phyloP scores from a whole-genome alignment of 2,113 vertebrate genomes.

The Rhodinocichla rosea region DNA sequence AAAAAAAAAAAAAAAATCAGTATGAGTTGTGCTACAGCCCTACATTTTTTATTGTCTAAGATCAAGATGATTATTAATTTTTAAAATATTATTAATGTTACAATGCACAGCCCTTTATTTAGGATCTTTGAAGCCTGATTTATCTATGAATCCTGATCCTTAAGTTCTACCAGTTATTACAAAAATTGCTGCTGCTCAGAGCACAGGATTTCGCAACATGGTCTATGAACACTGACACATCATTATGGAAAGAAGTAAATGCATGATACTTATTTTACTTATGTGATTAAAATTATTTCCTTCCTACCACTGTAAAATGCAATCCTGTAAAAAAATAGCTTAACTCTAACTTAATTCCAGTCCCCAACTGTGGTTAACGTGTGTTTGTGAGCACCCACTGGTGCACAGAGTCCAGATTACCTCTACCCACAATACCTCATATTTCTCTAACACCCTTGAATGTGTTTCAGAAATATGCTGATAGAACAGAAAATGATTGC shows the following conservation, averaged over 20 bases:
- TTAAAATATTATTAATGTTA: background rate
- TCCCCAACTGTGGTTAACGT: background rate
- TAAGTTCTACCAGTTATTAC: background rate
- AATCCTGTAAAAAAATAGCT: background rate
- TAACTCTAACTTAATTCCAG: background rate
- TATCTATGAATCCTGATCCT: background rate
- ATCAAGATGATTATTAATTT: background rate
- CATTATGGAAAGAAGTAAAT: background rate
- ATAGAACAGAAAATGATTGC: background rate
- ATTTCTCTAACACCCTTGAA: slow-evolving; percentile 5
- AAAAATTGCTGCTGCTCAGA: background rate
- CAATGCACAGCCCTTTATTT: background rate
- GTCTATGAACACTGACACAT: background rate
- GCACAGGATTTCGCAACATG: background rate
- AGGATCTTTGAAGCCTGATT: background rate
- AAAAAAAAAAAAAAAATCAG: background rate
- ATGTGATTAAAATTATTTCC: background rate
- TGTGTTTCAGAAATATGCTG: background rate
- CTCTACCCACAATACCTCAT: background rate
- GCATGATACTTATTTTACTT: background rate
- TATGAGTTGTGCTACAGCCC: background rate
- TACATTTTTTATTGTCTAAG: background rate
- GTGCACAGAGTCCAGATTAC: background rate
- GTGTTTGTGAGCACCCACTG: background rate
- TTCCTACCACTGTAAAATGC: background rate